A percentile compares a stretch with the other conserved stretches of the same genome.
phyloP scores from a whole-genome alignment of 2,113 vertebrate genomes.

The Varanus salvator region DNA sequence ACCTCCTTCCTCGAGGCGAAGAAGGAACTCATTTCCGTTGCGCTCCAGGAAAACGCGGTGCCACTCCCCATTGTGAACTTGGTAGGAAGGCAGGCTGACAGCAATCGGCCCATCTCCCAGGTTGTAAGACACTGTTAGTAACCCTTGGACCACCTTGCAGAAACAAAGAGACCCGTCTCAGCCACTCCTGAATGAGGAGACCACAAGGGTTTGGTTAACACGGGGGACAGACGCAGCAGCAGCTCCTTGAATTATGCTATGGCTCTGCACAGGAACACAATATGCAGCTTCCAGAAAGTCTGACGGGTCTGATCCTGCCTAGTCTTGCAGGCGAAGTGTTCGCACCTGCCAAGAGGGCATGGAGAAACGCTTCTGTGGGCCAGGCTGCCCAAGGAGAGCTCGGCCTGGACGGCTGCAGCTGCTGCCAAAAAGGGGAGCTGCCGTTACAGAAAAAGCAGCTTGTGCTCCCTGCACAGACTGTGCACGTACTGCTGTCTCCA shows the following conservation, averaged over 20 bases:
- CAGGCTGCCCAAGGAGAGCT: too few species aligned
- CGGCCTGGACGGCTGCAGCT: not conserved
- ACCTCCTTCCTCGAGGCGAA: slow-evolving; percentile 85
- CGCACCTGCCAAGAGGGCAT: too few species aligned
- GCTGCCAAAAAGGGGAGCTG: not conserved
- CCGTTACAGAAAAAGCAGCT: not conserved
- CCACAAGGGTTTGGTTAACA: not conserved
- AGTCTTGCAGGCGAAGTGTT: too few species aligned
- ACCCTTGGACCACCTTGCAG: slow-evolving; percentile 82
- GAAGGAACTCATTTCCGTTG: slow-evolving; percentile 86
- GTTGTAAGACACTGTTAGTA: slow-evolving; percentile 85
- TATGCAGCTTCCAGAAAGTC: too few species aligned
- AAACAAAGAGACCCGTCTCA: slow-evolving; percentile 29
- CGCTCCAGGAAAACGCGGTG: slow-evolving; percentile 85
- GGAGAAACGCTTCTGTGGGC: not conserved
- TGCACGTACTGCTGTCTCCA: too few species aligned
- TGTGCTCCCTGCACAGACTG: not conserved
- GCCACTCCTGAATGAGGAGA: not conserved
- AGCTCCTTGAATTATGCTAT: not conserved
- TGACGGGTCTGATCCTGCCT: too few species aligned
- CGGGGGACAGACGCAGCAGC: not conserved
- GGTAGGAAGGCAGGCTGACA: slow-evolving; percentile 83
- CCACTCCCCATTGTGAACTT: slow-evolving; percentile 90
- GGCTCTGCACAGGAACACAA: not conserved
- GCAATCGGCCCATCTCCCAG: slow-evolving; percentile 88